Evolutionary conservation across 2,797 vertebrate species (phyloP), one percentile per base, ranked within the genome.

Genomic region (Tokudaia tokunoshimensis): DNA sequence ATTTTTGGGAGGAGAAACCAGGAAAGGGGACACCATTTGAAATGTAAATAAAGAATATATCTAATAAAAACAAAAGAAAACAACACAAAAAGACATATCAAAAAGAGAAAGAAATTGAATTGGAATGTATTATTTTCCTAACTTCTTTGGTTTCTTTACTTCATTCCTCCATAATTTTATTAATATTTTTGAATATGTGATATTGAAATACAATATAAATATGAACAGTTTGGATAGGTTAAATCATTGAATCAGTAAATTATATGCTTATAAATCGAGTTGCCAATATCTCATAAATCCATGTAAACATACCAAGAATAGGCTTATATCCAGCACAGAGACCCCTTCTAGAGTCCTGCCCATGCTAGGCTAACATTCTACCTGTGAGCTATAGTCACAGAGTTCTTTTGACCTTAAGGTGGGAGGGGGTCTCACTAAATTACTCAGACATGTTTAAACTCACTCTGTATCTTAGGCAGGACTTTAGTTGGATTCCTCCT

Each of bases 221-320:
- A 19, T 82, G 70, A 80, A 61, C 65, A 92, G 85, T 91, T 85
- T n/a, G 74, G 20, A 50, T 4, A 5, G 70, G 5, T 61, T 92
- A 90, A 85, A 70, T n/a, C 92, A 61, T 80, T 5, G 15, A 37
- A 82, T 37, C 9, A 85, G 63, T 19, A 67, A 79, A 65, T 72
- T 81, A 0, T 70, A 65, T 20, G 34, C 24, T 50, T 89, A 34
- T n/a, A 63, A 85, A 70, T 76, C 11, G 57, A 89, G 12, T 78
- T 90, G 31, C 17, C 55, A 63, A 6, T 82, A 70, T 44, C 88
- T 96, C 26, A 94, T 74, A 86, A 92, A 92, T 34, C 4, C 41
- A 83, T 29, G 22, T 55, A n/a, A n/a, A 82, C 76, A 67, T 67
- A 22, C 37, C 31, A 24, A 9, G 31, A 91, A 5, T 50, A 80